These are phyloP conservation scores for Xylocopa sonorina DNA, from an alignment of 1,140 invertebrate genomes.

Conservation along the genomic window DNA sequence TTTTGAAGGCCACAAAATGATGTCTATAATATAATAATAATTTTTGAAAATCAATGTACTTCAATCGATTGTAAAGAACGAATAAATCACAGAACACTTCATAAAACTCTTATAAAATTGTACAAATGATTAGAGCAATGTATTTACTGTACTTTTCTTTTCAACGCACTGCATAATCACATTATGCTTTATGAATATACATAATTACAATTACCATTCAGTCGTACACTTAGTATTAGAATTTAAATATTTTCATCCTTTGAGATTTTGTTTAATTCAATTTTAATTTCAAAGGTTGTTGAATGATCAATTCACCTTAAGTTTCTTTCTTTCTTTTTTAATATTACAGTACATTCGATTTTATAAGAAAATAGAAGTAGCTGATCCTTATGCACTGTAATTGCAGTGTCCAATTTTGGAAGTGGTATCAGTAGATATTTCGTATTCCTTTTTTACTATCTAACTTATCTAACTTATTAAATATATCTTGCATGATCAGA, in stretches of 20 bases:
- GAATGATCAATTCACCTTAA: constrained; percentile 24
- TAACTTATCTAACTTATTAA: constrained; percentile 40
- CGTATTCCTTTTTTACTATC: constrained; percentile 43
- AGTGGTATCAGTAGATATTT: constrained; percentile 55
- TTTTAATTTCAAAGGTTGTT: constrained; percentile 28
- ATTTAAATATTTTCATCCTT: constrained; percentile 18
- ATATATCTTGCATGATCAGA: constrained; percentile 41
- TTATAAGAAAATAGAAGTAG: constrained; percentile 43
- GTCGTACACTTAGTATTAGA: constrained; percentile 44
- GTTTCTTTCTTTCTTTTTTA: background rate
- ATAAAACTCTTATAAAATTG: constrained; percentile 9
- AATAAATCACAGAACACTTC: constrained; percentile 11
- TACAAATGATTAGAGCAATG: constrained; percentile 25
- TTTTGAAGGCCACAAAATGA: constrained; percentile 19
- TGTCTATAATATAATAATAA: constrained; percentile 10
- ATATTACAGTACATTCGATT: constrained; percentile 22
- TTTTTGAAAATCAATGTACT: background rate
- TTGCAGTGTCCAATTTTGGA: constrained; percentile 44
- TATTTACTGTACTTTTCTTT: constrained; percentile 22
- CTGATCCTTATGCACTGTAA: constrained; percentile 38
- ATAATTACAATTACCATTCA: constrained; percentile 25
- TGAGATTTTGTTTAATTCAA: constrained; percentile 15
- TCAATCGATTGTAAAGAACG: constrained; percentile 9
- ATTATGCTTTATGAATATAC: constrained; percentile 38
- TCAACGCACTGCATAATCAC: constrained; percentile 31